Evolutionary conservation across 2,888 invertebrate species (phyloP), one percentile per base, ranked within the genome.

Genomic region (Eupithecia vulgata): DNA sequence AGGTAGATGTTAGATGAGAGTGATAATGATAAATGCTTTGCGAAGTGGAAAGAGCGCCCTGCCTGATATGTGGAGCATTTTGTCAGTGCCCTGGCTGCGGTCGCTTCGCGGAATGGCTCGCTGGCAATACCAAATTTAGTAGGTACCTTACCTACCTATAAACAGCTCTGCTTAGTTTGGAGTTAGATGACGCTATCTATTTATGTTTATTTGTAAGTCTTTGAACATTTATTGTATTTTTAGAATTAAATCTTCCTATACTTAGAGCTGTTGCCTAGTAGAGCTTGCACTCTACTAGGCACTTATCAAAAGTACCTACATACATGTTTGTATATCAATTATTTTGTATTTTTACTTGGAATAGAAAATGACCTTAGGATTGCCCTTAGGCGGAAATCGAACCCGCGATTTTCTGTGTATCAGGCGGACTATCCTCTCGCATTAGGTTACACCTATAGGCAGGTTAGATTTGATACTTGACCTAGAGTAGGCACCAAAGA

Each of bases 1-100:
- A 45, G 42, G 42, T 45, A 48, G 4, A 17, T 0, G 8, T 1
- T 48, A 45, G 7, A n/a, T 8, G n/a, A n/a, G n/a, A 8, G 7
- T 48, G 48, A 48, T 48, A 8, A 48, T 48, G 48, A 48, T 48
- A 8, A 48, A 48, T 48, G 48, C n/a, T 48, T 8, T 48, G 48
- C 48, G 48, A 48, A 48, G 48, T n/a, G 48, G 48, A 48, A n/a
- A 48, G 48, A 45, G 45, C 45, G 45, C 45, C 48, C 42, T 45
- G 45, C 5, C 17, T 17, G 2, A 30, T 30, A 30, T 30, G 30
- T 30, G 4, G n/a, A 48, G 48, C 48, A 48, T 48, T 48, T 48
- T 8, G 48, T 48, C 48, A 48, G 48, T 1, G 48, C 0, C 0
- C 48, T n/a, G 48, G 8, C 48, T n/a, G 48, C n/a, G 48, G 48